Evolutionary conservation across 2,797 vertebrate species (phyloP).

Genomic region (Rhabdophis nuchalis): DNA sequence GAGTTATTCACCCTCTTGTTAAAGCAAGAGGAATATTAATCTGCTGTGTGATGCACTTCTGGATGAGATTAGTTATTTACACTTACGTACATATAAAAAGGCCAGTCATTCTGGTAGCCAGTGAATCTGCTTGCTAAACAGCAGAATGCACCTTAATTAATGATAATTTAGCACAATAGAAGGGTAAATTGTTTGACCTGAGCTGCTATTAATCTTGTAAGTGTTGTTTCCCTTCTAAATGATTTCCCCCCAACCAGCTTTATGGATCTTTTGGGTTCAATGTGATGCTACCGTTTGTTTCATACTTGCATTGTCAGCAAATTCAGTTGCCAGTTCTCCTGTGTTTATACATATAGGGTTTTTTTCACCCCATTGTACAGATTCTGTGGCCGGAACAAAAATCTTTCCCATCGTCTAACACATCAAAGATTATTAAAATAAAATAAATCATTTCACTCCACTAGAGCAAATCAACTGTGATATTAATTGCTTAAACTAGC

Average conservation of each 20-base stretch:
- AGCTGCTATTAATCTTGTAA: neutral
- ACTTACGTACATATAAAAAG: neutral
- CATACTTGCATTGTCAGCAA: neutral
- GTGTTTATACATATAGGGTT: neutral
- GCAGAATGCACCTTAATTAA: neutral
- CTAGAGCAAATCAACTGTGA: conserved; percentile 1
- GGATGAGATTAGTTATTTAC: neutral
- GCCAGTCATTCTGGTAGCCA: neutral
- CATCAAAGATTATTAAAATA: neutral
- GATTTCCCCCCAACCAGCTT: neutral
- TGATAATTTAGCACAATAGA: neutral
- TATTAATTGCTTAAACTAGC: neutral
- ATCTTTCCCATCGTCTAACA: neutral
- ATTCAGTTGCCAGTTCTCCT: neutral
- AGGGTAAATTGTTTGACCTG: neutral
- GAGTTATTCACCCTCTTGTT: neutral
- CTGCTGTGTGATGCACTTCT: neutral
- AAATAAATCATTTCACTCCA: neutral
- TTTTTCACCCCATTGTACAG: neutral
- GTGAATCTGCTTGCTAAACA: neutral
- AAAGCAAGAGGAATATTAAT: neutral
- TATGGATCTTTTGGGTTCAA: neutral
- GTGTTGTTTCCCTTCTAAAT: neutral
- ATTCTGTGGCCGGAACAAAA: neutral
- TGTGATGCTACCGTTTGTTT: neutral